These are phyloP conservation scores for Nothobranchius furzeri DNA, from an alignment of 2,113 vertebrate genomes.

Conservation along the genomic window DNA sequence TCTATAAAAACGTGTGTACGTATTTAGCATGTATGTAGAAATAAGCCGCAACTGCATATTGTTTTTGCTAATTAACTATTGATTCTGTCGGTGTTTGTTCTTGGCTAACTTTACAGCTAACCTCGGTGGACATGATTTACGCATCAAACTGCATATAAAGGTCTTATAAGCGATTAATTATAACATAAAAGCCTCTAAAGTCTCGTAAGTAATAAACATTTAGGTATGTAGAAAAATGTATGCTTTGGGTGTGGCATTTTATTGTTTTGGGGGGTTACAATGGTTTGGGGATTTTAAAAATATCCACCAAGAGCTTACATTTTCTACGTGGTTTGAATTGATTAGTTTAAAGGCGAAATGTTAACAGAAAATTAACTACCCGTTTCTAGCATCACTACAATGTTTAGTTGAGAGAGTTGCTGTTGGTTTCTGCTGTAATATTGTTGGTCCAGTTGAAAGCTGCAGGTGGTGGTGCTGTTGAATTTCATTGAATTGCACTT, in stretches of 20 bases:
- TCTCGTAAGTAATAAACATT: not conserved
- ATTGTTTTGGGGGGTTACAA: constrained; percentile 37
- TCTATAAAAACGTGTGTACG: not conserved
- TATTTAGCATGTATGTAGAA: not conserved
- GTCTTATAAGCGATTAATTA: too few relatives aligned
- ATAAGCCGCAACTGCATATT: not conserved
- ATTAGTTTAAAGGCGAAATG: not conserved
- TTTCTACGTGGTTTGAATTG: not conserved
- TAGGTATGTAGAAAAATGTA: constrained; percentile 2
- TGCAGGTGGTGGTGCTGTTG: not conserved
- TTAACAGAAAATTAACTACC: not conserved
- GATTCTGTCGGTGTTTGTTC: constrained; percentile 18
- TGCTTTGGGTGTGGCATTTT: constrained; percentile 68
- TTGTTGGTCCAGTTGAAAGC: not conserved
- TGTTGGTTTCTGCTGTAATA: too few relatives aligned
- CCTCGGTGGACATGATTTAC: not conserved
- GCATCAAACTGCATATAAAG: not conserved
- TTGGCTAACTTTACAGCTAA: constrained; percentile 25
- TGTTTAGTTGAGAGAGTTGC: not conserved
- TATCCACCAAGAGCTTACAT: not conserved
- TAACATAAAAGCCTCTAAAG: not conserved
- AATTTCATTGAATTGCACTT: not conserved
- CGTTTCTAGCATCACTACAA: not conserved
- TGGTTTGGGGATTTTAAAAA: not conserved
- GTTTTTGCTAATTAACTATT: constrained; percentile 30